phyloP scores from a whole-genome alignment of 2,888 invertebrate species.

The Drosophila siamana region DNA sequence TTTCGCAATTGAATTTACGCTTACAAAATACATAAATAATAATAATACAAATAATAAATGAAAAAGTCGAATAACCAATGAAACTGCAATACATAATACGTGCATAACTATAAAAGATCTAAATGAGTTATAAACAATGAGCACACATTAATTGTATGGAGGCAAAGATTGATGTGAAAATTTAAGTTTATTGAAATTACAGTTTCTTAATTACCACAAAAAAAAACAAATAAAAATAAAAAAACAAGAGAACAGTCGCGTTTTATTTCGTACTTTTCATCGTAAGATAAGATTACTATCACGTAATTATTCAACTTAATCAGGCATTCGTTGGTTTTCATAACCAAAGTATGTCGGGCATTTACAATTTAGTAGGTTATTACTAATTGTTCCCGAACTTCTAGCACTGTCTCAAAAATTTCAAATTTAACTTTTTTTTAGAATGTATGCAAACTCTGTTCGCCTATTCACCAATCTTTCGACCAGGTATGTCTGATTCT shows the following conservation, averaged over 20 bases:
- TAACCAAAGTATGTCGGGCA: constrained; percentile 18
- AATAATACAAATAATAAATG: constrained; percentile 30
- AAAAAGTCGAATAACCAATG: constrained; percentile 44
- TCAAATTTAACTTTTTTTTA: constrained; percentile 18
- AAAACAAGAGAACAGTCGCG: constrained; percentile 12
- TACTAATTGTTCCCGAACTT: background rate
- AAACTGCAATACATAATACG: constrained; percentile 60
- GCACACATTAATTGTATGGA: constrained; percentile 74
- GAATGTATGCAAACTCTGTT: constrained; percentile 52
- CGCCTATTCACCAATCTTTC: constrained; percentile 30
- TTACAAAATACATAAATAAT: constrained; percentile 62
- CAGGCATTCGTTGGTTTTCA: no score
- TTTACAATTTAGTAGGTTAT: background rate
- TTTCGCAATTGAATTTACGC: constrained; percentile 79
- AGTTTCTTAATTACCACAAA: constrained; percentile 86
- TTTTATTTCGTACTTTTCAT: background rate
- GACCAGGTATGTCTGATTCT: constrained; percentile 15
- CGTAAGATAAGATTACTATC: background rate
- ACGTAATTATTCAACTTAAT: no score
- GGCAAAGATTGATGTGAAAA: constrained; percentile 83
- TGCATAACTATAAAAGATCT: constrained; percentile 39
- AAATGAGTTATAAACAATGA: constrained; percentile 63
- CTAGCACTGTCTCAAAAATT: constrained; percentile 28
- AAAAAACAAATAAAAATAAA: constrained; percentile 63
- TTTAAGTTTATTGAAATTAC: constrained; percentile 86